These are phyloP conservation scores for Delichon dasypus DNA, from an alignment of 2,797 vertebrate species.

Conservation along the genomic window DNA sequence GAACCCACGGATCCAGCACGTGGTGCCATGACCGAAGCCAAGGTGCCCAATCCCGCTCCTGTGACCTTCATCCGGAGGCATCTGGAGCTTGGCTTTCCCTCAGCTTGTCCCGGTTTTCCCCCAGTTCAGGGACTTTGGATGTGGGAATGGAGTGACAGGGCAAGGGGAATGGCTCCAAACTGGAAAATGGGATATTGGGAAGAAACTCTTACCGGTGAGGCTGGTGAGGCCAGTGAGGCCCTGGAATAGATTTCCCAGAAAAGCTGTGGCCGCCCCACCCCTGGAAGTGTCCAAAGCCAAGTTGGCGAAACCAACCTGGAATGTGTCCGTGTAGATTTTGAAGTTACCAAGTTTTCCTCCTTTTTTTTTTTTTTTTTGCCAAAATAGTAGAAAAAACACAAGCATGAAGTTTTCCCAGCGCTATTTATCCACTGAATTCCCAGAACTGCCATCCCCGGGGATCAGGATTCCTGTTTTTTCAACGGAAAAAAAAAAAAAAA, in stretches of 20 bases:
- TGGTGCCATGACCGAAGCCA: neutral
- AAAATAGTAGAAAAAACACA: neutral
- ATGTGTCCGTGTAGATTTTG: neutral
- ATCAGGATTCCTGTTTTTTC: neutral
- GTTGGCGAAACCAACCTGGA: neutral
- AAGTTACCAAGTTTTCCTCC: neutral
- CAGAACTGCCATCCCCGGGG: accelerated
- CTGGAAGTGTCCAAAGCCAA: neutral
- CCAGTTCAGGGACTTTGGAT: neutral
- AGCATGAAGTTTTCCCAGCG: neutral
- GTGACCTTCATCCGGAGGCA: neutral
- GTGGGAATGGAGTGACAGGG: neutral
- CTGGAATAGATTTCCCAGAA: neutral
- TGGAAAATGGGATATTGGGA: neutral
- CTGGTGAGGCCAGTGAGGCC: neutral
- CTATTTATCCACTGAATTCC: neutral
- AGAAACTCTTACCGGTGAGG: neutral
- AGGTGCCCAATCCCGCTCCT: neutral
- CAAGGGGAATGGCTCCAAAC: neutral
- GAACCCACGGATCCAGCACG: neutral
- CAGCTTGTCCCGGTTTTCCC: neutral
- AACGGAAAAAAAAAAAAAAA: no score
- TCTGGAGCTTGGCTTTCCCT: neutral
- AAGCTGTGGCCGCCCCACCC: neutral
- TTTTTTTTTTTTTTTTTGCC: neutral